Evolutionary conservation across 2,113 vertebrate genomes (phyloP).

Genomic region (Pterocles burchelli): DNA sequence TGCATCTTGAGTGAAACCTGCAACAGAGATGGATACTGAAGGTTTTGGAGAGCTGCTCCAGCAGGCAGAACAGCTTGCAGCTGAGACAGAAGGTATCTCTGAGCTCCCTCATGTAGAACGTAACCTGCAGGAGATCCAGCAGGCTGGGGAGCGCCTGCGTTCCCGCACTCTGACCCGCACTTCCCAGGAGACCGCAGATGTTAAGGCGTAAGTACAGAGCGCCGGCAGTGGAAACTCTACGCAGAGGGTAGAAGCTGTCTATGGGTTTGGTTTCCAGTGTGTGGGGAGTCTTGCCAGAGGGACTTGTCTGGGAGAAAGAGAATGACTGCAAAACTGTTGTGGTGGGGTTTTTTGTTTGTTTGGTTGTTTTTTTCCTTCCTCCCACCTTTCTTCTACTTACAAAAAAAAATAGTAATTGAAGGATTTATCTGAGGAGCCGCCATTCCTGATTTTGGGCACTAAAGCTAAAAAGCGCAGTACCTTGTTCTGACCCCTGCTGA

Average conservation of each 20-base stretch:
- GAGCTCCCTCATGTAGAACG: constrained; percentile 95
- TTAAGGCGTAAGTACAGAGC: constrained; percentile 90
- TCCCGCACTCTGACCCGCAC: constrained; percentile 93
- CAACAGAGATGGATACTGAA: constrained; percentile 86
- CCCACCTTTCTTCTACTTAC: background rate
- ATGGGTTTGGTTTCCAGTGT: accelerated
- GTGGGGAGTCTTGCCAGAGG: background rate
- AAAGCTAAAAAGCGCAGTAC: background rate
- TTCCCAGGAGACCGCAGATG: constrained; percentile 94
- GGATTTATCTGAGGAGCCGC: background rate
- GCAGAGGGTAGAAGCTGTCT: accelerated
- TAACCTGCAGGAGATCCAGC: constrained; percentile 97
- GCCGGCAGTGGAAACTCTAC: accelerated
- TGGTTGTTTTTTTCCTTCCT: too few relatives aligned
- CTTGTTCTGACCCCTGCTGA: background rate
- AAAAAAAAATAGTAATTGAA: background rate
- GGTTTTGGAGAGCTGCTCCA: constrained; percentile 96
- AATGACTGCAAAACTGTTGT: background rate
- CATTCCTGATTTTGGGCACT: background rate
- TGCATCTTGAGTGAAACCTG: background rate
- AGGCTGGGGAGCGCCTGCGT: constrained; percentile 92
- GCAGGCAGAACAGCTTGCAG: constrained; percentile 97
- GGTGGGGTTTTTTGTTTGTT: too few relatives aligned
- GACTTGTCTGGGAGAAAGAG: background rate
- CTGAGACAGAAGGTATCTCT: constrained; percentile 93